Evolutionary conservation across 2,888 invertebrate species (phyloP).

Genomic region (Gymnocheta viridis): DNA sequence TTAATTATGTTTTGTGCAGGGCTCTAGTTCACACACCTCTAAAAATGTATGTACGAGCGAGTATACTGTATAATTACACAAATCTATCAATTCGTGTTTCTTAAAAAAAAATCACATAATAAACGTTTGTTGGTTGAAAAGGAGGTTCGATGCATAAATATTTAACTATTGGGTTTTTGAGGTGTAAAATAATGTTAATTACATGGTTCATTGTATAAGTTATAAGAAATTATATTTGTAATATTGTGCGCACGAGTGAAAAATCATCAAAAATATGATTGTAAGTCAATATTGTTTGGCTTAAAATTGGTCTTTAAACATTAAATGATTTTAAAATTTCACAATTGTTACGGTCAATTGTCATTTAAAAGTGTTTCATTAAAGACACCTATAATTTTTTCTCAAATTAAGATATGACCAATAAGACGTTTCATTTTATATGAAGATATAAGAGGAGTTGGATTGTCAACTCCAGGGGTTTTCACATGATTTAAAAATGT

Average conservation of each 20-base stretch:
- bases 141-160: slow-evolving; percentile 46
- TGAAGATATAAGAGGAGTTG: too few species aligned
- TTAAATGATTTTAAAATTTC: neutral
- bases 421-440: neutral
- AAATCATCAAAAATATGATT: slow-evolving; percentile 5
- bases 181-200: slow-evolving; percentile 63
- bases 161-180: slow-evolving; percentile 38
- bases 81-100: slow-evolving; percentile 35
- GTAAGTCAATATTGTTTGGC: neutral
- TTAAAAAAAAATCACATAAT: slow-evolving; percentile 9
- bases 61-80: slow-evolving; percentile 39
- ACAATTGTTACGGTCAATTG: neutral
- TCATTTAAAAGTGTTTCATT: neutral
- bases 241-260: slow-evolving; percentile 16
- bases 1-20: too few species aligned
- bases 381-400: too few species aligned
- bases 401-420: neutral
- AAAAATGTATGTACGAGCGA: neutral
- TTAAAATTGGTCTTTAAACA: neutral
- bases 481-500: too few species aligned
- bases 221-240: slow-evolving; percentile 14
- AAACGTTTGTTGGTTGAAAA: slow-evolving; percentile 13
- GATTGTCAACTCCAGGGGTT: too few species aligned
- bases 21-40: too few species aligned
- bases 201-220: slow-evolving; percentile 6